Base-by-base conservation (phyloP, 2,888 invertebrate genomes). In the Ametastegia equiseti region DNA sequence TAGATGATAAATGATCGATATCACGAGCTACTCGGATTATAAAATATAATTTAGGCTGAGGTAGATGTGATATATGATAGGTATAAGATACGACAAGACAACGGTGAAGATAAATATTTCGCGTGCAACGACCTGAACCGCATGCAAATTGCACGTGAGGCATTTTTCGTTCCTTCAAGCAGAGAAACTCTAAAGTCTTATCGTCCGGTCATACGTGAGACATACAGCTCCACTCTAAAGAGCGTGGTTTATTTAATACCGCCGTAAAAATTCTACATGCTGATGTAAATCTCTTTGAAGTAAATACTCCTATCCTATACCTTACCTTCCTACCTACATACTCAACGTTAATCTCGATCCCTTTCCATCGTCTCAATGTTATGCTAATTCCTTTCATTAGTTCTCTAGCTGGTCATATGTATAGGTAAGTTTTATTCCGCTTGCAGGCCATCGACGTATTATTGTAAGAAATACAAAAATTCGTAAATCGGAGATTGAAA, bases 161-260 rank as follows among this genome's bases (percentile, higher is more conserved):
- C 30, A 60, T 60, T 60, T 60, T 60, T 60, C 60, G 60, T 60
- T 27, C 15, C 30, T 60, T 67, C n/a, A 39, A 67, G 65, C 36
- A 39, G 65, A 67, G 39, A 36, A 5, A n/a, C 36, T 67, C 65
- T 67, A 39, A 39, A 39, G 65, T 67, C 65, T 67, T 67, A 67
- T 67, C 65, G 65, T 67, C 65, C n/a, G n/a, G 36, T 67, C 65
- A 67, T 67, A 67, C 65, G 39, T 67, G 65, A 67, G 39, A 67
- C 65, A 36, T 60, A 30, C 60, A 67, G 36, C 23, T 67, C 65
- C 39, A 67, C 65, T 67, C 65, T 27, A 13, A 23, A 67, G 15
- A 60, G 60, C 30, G 27, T 30, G 60, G 60, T 60, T 60, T 60
- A 60, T 60, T 60, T 60, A 60, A 60, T 60, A 60, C 30, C 15